phyloP scores from a whole-genome alignment of 2,113 vertebrate species.

The Pseudolaguvia tuberculata region DNA sequence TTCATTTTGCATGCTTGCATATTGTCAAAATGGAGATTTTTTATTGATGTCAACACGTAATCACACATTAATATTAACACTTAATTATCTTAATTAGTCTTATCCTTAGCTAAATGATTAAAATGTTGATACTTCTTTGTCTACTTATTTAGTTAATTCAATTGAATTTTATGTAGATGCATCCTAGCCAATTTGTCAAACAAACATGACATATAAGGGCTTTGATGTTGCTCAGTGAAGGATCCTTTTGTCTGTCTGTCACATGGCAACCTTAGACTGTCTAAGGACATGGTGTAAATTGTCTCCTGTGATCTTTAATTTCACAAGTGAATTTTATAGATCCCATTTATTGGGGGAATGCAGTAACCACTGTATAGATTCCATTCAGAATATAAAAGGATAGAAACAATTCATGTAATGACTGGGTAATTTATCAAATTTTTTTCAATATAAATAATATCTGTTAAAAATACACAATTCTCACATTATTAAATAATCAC shows the following conservation, averaged over 20 bases:
- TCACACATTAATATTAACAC: too few species aligned
- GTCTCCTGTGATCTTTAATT: slow-evolving; percentile 27
- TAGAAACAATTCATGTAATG: slow-evolving; percentile 2
- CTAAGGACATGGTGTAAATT: slow-evolving; percentile 27
- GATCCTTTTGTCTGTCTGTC: neutral
- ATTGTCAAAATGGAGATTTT: neutral
- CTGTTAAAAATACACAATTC: neutral
- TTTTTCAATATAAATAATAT: neutral
- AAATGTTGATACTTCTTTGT: too few species aligned
- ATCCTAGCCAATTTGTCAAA: neutral
- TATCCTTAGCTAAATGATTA: too few species aligned
- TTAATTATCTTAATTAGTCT: too few species aligned
- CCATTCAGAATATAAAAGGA: neutral
- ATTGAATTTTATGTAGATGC: too few species aligned
- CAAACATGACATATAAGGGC: neutral
- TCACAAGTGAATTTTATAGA: slow-evolving; percentile 24
- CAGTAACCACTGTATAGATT: neutral
- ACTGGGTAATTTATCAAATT: neutral
- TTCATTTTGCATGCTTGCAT: neutral
- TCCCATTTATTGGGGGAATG: slow-evolving; percentile 15
- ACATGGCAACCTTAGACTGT: too few species aligned
- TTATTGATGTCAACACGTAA: too few species aligned
- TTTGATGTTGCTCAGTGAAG: slow-evolving; percentile 9
- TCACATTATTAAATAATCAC: slow-evolving; percentile 13
- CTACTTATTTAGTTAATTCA: neutral